Conservation (phyloP, 2,888 invertebrate species). For the Drosophila rubida region DNA sequence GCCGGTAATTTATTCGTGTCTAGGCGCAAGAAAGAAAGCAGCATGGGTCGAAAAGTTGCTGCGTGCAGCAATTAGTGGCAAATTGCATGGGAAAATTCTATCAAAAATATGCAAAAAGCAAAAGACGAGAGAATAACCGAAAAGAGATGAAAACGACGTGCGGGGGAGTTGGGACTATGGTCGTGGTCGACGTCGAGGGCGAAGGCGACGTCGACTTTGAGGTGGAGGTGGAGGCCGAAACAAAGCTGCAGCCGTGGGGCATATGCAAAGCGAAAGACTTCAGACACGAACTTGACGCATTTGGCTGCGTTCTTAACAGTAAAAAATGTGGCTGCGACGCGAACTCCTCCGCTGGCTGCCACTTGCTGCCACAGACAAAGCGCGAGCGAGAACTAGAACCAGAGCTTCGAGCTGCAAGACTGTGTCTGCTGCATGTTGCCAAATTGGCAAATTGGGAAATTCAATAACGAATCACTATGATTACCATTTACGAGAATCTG, state of each 20-base stretch:
- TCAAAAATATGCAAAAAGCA: conserved; percentile 63
- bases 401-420: background rate
- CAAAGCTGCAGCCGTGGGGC: conserved; percentile 30
- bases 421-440: conserved; percentile 20
- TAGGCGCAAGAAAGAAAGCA: conserved; percentile 65
- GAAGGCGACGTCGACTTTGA: too few relatives aligned
- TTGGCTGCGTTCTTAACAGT: conserved; percentile 68
- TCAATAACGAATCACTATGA: conserved; percentile 80
- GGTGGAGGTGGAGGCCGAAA: conserved; percentile 13
- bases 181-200: background rate
- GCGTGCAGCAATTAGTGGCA: conserved; percentile 77
- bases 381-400: background rate
- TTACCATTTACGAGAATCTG: conserved; percentile 68
- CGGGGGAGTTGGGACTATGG: conserved; percentile 35
- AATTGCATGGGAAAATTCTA: conserved; percentile 77
- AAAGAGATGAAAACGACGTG: conserved; percentile 23
- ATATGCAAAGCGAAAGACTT: conserved; percentile 65
- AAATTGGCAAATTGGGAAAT: conserved; percentile 61
- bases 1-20: conserved; percentile 57
- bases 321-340: conserved; percentile 41
- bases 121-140: background rate
- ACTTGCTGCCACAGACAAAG: conserved; percentile 1
- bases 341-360: conserved; percentile 30
- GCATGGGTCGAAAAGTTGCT: conserved; percentile 43
- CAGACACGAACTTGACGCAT: conserved; percentile 71